Conservation (phyloP, 2,113 vertebrate species). For the Aegithalos caudatus region DNA sequence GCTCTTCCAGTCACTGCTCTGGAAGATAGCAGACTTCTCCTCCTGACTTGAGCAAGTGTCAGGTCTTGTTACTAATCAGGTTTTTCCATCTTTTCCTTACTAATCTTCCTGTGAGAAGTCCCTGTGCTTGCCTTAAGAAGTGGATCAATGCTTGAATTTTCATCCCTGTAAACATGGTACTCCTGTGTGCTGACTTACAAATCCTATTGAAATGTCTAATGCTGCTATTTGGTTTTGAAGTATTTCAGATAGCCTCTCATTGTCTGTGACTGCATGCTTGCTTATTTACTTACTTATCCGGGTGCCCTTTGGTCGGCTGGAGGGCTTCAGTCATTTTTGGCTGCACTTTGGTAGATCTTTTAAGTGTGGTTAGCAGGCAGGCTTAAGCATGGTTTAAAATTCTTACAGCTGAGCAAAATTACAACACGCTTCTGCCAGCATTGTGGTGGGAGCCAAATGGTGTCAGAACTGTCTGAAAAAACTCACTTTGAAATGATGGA, state of each 20-base stretch:
- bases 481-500: not conserved
- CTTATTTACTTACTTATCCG: not conserved
- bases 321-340: not conserved
- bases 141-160: not conserved
- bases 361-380: not conserved
- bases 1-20: not conserved
- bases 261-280: not conserved
- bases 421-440: not conserved
- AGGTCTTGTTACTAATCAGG: not conserved
- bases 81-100: not conserved
- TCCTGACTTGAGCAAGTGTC: not conserved
- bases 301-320: not conserved
- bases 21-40: not conserved
- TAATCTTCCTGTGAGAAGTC: not conserved
- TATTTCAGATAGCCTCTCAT: not conserved
- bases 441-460: not conserved
- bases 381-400: constrained; percentile 26
- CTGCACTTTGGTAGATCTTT: not conserved
- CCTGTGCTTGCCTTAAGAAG: not conserved
- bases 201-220: not conserved
- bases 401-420: not conserved
- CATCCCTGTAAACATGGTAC: not conserved
- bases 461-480: not conserved
- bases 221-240: not conserved
- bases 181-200: not conserved